A percentile compares a stretch with the other conserved stretches of the same genome.
Conservation (phyloP, 2,113 vertebrate species). For the Scomber scombrus region DNA sequence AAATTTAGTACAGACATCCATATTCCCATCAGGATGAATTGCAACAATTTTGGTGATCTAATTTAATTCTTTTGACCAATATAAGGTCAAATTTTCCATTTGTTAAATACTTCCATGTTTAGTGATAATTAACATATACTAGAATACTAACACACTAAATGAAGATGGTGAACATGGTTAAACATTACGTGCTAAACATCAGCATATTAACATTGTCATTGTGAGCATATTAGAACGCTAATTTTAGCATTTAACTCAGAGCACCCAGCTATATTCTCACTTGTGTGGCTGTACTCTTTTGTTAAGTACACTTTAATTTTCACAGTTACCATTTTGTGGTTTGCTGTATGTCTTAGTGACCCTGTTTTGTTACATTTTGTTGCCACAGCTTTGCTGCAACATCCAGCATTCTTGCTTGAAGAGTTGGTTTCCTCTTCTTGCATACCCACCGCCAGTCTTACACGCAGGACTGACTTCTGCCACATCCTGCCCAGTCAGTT, state of each 20-base stretch:
- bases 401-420: constrained; percentile 32
- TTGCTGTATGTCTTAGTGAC: neutral
- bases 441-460: constrained; percentile 7
- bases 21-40: no score
- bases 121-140: neutral
- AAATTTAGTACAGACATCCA: no score
- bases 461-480: constrained; percentile 39
- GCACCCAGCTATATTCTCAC: neutral
- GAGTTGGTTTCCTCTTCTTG: constrained; percentile 56
- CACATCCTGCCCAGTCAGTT: constrained; percentile 69
- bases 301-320: neutral
- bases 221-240: neutral
- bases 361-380: neutral
- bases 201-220: no score
- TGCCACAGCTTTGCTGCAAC: constrained; percentile 10
- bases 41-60: no score
- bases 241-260: neutral
- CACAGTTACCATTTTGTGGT: neutral
- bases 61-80: neutral
- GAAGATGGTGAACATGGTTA: neutral
- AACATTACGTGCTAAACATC: neutral
- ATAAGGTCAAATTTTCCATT: neutral
- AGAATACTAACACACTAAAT: no score
- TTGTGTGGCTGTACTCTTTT: neutral
- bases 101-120: no score